Evolutionary conservation across 2,797 vertebrate species (phyloP).

Genomic region (Macroramphosus scolopax): DNA sequence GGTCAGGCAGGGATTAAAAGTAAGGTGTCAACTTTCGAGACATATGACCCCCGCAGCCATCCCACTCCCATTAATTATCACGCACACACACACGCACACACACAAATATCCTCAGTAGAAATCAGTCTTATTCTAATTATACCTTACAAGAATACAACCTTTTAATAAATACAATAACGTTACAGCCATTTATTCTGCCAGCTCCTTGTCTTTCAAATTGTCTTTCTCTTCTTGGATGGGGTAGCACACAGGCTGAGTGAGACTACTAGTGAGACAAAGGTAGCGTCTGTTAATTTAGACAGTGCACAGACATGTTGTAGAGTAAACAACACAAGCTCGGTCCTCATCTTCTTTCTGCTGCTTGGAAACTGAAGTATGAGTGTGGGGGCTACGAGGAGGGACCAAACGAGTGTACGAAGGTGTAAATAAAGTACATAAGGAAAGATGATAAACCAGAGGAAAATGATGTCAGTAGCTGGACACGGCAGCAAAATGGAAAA

Average conservation of each 20-base stretch:
- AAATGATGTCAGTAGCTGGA: conserved; percentile 37
- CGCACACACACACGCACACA: background rate
- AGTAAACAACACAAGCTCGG: conserved; percentile 24
- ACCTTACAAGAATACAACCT: conserved; percentile 27
- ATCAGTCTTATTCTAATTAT: conserved; percentile 77
- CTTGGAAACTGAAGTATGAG: conserved; percentile 34
- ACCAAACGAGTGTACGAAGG: too few species aligned
- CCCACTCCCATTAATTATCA: conserved; percentile 18
- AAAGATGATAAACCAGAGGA: conserved; percentile 39
- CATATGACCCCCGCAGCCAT: conserved; percentile 38
- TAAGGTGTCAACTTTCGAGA: conserved; percentile 68
- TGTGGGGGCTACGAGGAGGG: too few species aligned
- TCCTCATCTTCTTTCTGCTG: conserved; percentile 30
- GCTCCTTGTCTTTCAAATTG: conserved; percentile 62
- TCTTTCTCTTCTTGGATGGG: conserved; percentile 29
- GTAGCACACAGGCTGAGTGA: conserved; percentile 22
- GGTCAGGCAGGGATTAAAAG: conserved; percentile 61
- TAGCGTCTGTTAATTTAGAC: conserved; percentile 16
- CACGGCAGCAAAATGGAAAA: conserved; percentile 54
- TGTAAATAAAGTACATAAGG: conserved; percentile 30
- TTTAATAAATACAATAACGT: conserved; percentile 76
- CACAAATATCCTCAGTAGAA: conserved; percentile 44
- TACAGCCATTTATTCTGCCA: conserved; percentile 65
- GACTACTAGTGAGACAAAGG: conserved; percentile 32
- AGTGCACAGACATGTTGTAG: conserved; percentile 12